Base-by-base conservation (phyloP, 2,113 vertebrate genomes). In the Entomyzon cyanotis region DNA sequence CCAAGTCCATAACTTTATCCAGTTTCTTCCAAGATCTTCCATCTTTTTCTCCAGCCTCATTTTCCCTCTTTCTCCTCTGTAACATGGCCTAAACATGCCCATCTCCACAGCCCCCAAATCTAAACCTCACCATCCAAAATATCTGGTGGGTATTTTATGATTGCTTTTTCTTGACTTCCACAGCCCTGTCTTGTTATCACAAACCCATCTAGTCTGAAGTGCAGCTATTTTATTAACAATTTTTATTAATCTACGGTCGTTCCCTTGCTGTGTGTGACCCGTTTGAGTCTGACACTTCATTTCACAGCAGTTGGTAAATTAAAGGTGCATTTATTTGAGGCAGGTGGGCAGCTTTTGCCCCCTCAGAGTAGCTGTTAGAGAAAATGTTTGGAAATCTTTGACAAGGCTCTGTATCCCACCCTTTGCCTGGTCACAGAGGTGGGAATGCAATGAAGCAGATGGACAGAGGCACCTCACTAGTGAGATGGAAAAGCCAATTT, bases 401-500 rank as follows among this genome's bases (percentile, higher is more conserved):
- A 58, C 65, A 42, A 47, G 75, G 64, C 41, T 64, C 27, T 90
- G 68, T 13, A 44, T 24, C 41, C n/a, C 67, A 39, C 35, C 41
- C 44, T 93, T 46, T 47, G 73, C 67, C 89, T 64, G 78, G 59
- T 62, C 78, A 47, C 60, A 60, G 75, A 68, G 73, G 33, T 50
- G 68, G 74, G 69, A 82, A 84, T 30, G 70, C 81, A 30, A 1
- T 7, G 37, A 49, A 55, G 42, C 17, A 92, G 64, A 50, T 1
- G 58, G 60, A 56, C 31, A 58, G 47, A 59, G 58, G 37, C 78
- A 24, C 9, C 41, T 78, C 16, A 13, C 49, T 47, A 10, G 3
- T 11, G 58, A 95, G 73, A 39, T 53, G 33, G 58, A 84, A 94
- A 90, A 91, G 79, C 68, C 78, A 68, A 35, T 85, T 95, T 67